Evolutionary conservation across 1,140 invertebrate genomes (phyloP), one percentile per base, ranked within the genome.

Genomic region (Saccostrea echinata): DNA sequence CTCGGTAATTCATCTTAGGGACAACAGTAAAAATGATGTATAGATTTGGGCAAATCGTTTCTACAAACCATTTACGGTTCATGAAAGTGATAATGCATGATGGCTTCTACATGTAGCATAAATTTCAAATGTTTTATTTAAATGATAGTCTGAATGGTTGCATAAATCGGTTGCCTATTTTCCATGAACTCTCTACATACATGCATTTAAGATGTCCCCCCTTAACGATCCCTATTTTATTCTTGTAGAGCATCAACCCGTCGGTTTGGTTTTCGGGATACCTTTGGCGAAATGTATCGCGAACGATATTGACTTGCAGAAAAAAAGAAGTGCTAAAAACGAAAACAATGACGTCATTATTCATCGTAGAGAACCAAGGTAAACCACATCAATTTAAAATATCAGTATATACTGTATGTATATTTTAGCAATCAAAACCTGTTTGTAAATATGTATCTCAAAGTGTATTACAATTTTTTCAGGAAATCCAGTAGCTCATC

Each of bases 221-320:
- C 43, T 43, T 43, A 4, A 43, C 43, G 6, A 43, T 9, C 43
- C 43, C 43, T 43, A 24, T 87, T 35, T 18, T 27, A 2, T 18
- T 81, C 27, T 87, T 87, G 68, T 89, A 90, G 87, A 91, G 18
- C 55, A 51, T 24, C 87, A 86, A 51, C 84, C 90, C 0, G 68
- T 89, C 52, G 95, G 95, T 1, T 90, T 97, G 87, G 97, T 98
- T 88, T 98, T 98, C 93, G 97, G 97, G 3, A 97, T 98, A 89
- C 96, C 97, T 11, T 94, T 98, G 89, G 95, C 96, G 57, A 97
- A 97, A 91, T 98, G 97, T 92, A 96, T 98, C 85, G 96, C 97
- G 91, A 97, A 97, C 90, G 97, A 98, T 93, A 92, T 96, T 86
- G 96, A 96, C 91, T 95, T 94, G 95, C 84, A 96, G 96, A 94